Evolutionary conservation across 2,797 vertebrate genomes (phyloP).

Genomic region (Platalea minor): DNA sequence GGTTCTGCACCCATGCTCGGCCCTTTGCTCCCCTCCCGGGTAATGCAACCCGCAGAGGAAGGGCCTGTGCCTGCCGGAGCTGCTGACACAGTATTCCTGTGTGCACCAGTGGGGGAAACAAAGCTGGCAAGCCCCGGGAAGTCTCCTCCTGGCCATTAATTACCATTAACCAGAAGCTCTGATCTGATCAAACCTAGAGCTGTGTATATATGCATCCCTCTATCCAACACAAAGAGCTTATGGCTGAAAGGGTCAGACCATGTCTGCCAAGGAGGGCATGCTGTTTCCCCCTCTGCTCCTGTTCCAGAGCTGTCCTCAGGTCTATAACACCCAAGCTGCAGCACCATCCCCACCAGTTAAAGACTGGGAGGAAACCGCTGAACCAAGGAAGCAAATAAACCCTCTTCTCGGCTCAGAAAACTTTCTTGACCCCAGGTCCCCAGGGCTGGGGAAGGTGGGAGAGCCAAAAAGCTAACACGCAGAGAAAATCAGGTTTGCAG

Average conservation of each 20-base stretch:
- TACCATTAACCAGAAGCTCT: neutral
- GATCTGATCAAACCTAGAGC: neutral
- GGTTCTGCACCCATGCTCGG: neutral
- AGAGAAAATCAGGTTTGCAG: neutral
- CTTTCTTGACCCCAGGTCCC: neutral
- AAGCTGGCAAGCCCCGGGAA: neutral
- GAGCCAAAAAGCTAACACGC: neutral
- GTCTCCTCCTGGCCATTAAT: neutral
- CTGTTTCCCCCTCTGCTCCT: neutral
- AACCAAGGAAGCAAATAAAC: neutral
- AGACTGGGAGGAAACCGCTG: neutral
- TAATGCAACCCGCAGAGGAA: neutral
- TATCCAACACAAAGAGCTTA: neutral
- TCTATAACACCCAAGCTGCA: rapidly evolving
- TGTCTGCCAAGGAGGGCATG: neutral
- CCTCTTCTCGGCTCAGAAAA: neutral
- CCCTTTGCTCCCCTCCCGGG: neutral
- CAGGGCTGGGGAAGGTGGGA: neutral
- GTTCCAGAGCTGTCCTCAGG: neutral
- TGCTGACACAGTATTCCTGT: neutral
- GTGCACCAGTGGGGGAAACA: neutral
- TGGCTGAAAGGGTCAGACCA: neutral
- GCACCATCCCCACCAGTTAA: neutral
- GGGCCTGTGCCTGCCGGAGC: neutral
- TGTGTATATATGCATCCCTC: neutral